Base-by-base conservation (phyloP, 2,888 invertebrate genomes). In the Phorcus lineatus region DNA sequence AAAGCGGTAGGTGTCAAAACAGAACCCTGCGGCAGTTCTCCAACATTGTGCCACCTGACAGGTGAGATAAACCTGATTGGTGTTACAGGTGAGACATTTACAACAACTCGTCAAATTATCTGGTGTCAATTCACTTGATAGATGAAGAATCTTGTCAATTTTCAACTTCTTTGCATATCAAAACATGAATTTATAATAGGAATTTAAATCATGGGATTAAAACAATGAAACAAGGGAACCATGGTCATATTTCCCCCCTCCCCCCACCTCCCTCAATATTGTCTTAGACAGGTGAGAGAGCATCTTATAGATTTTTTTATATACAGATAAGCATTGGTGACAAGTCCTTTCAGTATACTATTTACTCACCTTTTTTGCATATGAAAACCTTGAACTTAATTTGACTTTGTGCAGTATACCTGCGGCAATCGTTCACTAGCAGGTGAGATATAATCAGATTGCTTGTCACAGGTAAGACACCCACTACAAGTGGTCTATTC, bases 51-150 rank as follows among this genome's bases (percentile, higher is more conserved):
- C 36, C 70, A 17, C 16, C 19, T 36, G 31, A 70, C 40, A 36
- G 70, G 70, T 40, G 11, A 70, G 70, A 70, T 70, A 70, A 19
- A 70, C 40, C 70, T 70, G 70, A 40, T 70, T 40, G 70, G n/a
- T 40, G 36, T 24, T 31, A 70, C 70, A 70, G 70, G 70, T 70
- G 70, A 70, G 70, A 70, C 36, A 70, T 36, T 36, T 36, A 36
- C 36, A 36, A 4, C 2, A 36, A 4, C 2, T 57, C 19, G 19
- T 57, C 57, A 57, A 24, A 9, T 57, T 7, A 57, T 7, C 3
- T 57, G 57, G 2, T 13, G 19, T 19, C 70, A 6, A 70, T 70
- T 70, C 19, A 16, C 70, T 17, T 70, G 36, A 36, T 28, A 62
- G 62, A 47, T 13, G 47, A 11, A 11, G 11, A 11, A 47, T 13